Percentiles rank a stretch among this genome's conserved stretches.
These are phyloP conservation scores for Actinemys pallida DNA, from an alignment of 2,113 vertebrate species.

Conservation along the genomic window DNA sequence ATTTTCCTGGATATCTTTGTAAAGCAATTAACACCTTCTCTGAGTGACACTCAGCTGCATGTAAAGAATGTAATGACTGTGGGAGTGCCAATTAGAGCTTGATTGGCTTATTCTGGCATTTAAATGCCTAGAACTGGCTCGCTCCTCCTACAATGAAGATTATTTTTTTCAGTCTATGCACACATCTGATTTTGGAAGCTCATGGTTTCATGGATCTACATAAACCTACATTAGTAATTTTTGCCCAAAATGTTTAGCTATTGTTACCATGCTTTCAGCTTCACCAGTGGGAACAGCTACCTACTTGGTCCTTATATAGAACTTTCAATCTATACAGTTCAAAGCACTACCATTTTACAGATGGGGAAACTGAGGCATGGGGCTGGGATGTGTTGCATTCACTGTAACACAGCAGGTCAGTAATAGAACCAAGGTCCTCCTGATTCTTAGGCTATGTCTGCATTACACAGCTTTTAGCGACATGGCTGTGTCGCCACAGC, in stretches of 20 bases:
- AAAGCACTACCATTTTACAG: background rate
- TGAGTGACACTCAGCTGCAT: background rate
- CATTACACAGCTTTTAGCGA: too few species aligned
- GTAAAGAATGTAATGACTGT: background rate
- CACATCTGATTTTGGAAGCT: background rate
- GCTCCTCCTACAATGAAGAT: constrained; percentile 49
- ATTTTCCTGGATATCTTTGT: background rate
- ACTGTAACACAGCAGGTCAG: background rate
- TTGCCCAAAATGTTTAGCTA: accelerated
- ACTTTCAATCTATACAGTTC: background rate
- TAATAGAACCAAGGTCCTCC: background rate
- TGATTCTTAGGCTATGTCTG: background rate
- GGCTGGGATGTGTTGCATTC: background rate
- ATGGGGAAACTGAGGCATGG: accelerated
- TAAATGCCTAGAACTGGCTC: background rate
- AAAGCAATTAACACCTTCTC: accelerated
- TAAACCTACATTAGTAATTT: background rate
- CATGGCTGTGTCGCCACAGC: too few species aligned
- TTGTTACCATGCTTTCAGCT: background rate
- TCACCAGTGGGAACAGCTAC: background rate
- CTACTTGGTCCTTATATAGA: accelerated
- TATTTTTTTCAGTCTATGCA: background rate
- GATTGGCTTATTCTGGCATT: constrained; percentile 39
- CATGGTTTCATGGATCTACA: background rate
- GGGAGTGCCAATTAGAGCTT: background rate